Evolutionary conservation across 2,888 invertebrate genomes (phyloP).

Genomic region (Epicampocera succincta): DNA sequence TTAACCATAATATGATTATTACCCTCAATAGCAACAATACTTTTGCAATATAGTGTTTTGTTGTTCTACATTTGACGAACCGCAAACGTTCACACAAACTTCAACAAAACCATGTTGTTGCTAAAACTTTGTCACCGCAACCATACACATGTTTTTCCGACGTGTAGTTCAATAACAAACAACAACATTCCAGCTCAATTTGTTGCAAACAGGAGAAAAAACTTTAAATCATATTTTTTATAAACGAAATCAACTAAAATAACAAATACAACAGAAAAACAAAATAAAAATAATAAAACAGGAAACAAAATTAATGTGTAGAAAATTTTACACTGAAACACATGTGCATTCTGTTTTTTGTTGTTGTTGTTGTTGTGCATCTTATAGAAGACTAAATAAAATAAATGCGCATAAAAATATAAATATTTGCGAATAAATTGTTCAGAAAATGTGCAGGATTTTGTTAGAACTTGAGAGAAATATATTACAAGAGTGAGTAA

Average conservation of each 20-base stretch:
- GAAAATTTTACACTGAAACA: constrained; percentile 10
- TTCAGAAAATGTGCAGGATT: constrained; percentile 3
- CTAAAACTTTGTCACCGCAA: too few species aligned
- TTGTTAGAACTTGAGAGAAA: background rate
- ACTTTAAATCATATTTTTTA: constrained; percentile 22
- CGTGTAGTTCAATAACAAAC: too few species aligned
- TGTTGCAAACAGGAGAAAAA: background rate
- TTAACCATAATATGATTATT: too few species aligned
- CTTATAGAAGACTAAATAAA: background rate
- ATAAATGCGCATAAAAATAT: constrained; percentile 60
- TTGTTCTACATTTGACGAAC: too few species aligned
- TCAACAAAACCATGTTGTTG: too few species aligned
- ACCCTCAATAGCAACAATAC: too few species aligned
- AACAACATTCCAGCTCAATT: background rate
- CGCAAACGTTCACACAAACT: too few species aligned
- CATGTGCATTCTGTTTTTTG: background rate
- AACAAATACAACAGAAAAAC: background rate
- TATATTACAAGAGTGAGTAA: background rate
- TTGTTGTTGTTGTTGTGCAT: background rate
- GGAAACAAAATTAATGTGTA: constrained; percentile 47
- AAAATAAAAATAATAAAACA: background rate
- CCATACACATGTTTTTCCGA: too few species aligned
- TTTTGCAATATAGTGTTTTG: too few species aligned
- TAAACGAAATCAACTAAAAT: constrained; percentile 9
- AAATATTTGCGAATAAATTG: constrained; percentile 63